Base-by-base conservation (phyloP, 2,888 invertebrate species). In the Graphium colonna region DNA sequence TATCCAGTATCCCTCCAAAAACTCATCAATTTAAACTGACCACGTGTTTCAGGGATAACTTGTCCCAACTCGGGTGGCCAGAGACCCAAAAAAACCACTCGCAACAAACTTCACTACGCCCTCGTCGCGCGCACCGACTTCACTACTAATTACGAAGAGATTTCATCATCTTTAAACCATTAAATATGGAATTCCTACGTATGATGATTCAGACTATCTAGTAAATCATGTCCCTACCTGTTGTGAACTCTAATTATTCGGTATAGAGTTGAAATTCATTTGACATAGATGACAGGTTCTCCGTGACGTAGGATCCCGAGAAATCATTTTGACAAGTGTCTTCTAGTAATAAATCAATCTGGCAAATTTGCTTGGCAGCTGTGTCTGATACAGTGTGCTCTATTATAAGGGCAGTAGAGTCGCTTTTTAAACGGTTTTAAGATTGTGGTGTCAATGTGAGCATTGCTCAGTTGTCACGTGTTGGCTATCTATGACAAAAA, bases 271-370 rank as follows among this genome's bases (percentile, higher is more conserved):
- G 8, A 10, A 8, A 36, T 28, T 54, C 1, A 12, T n/a, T n/a
- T 39, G 15, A 13, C 12, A 7, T 0, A 10, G 0, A 1, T 9
- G 16, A 13, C 18, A 13, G 1, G 12, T 44, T 31, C 36, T 17
- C 46, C 12, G 47, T 54, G 49, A 49, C 54, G 54, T 54, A 13
- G n/a, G 16, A 16, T 50, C 9, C 44, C 9, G 9, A 45, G 49
- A 49, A 50, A 45, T 45, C 33, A 45, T 54, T 54, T 54, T 39
- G 54, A 40, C 54, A 50, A 54, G 44, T 54, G 53, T 54, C 54
- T 52, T 46, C 52, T 39, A 18, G 44, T 54, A 33, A 45, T 26
- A 45, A 50, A 45, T 48, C 46, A 43, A 47, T 47, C 17, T 8
- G 0, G 18, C 49, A 40, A 41, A 10, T 12, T 44, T 38, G 3